A percentile compares a stretch with the other conserved stretches of the same genome.
phyloP scores from a whole-genome alignment of 2,797 vertebrate genomes.

The Sciurus carolinensis region DNA sequence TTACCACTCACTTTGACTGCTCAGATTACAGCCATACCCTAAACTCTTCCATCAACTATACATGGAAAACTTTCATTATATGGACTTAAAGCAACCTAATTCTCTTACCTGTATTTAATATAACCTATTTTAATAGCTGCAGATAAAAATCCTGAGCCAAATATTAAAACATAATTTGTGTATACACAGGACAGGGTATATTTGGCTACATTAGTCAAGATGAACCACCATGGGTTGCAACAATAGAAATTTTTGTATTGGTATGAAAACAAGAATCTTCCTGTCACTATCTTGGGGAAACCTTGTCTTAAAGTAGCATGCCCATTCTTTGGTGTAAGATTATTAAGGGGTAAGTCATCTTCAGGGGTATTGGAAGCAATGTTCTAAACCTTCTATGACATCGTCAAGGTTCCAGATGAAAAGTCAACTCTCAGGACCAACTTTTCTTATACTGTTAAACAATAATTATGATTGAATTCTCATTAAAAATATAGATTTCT shows the following conservation, averaged over 20 bases:
- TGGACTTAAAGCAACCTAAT: not conserved
- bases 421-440: not conserved
- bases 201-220: not conserved
- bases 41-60: not conserved
- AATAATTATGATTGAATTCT: not conserved
- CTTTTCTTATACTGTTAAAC: not conserved
- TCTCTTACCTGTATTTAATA: not conserved
- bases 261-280: not conserved
- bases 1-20: not conserved
- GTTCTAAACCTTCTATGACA: not conserved
- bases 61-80: not conserved
- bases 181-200: not conserved
- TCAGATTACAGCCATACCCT: fast-evolving
- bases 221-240: not conserved
- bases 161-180: not conserved
- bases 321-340: not conserved
- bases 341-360: not conserved
- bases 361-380: not conserved
- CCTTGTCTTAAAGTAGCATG: not conserved
- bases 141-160: not conserved
- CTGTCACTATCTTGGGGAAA: too few species aligned
- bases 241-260: not conserved
- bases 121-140: not conserved
- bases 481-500: not conserved
- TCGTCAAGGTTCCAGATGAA: not conserved